Conservation (phyloP, 2,888 invertebrate species). For the Rhaphigaster nebulosa region DNA sequence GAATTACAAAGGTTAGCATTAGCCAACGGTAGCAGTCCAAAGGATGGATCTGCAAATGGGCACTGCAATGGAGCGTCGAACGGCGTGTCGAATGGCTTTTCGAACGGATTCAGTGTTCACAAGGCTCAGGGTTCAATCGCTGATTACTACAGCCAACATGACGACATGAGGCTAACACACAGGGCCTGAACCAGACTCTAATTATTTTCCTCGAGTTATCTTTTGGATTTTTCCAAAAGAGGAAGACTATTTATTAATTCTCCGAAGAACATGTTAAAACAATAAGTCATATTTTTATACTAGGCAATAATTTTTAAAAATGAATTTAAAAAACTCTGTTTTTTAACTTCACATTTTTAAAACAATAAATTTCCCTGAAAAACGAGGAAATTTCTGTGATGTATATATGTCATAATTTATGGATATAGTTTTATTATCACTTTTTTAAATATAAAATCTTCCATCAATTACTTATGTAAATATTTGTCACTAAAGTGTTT, state of each 20-base stretch:
- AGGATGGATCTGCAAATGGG: conserved; percentile 42
- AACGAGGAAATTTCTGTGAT: conserved; percentile 32
- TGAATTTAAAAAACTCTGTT: conserved; percentile 34
- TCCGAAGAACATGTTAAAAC: conserved; percentile 35
- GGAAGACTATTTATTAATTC: conserved; percentile 52
- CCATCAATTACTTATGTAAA: conserved; percentile 55
- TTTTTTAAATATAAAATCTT: conserved; percentile 55
- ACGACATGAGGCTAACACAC: conserved; percentile 57
- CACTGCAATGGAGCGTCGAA: conserved; percentile 57
- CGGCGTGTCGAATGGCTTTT: conserved; percentile 22
- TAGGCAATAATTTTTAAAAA: conserved; percentile 28
- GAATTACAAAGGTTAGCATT: neutral
- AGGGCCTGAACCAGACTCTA: conserved; percentile 38
- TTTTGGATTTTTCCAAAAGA: conserved; percentile 46
- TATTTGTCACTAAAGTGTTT: conserved; percentile 51
- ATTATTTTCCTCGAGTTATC: conserved; percentile 31
- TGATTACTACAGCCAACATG: conserved; percentile 43
- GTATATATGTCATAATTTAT: conserved; percentile 53
- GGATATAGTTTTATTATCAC: conserved; percentile 45
- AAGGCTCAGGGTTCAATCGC: conserved; percentile 32
- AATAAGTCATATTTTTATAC: conserved; percentile 57
- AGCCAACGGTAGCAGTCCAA: neutral
- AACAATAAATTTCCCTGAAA: conserved; percentile 27
- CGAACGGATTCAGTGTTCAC: conserved; percentile 33
- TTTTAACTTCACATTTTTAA: conserved; percentile 47